Evolutionary conservation across 2,797 vertebrate species (phyloP).

Genomic region (Podarcis lilfordi): DNA sequence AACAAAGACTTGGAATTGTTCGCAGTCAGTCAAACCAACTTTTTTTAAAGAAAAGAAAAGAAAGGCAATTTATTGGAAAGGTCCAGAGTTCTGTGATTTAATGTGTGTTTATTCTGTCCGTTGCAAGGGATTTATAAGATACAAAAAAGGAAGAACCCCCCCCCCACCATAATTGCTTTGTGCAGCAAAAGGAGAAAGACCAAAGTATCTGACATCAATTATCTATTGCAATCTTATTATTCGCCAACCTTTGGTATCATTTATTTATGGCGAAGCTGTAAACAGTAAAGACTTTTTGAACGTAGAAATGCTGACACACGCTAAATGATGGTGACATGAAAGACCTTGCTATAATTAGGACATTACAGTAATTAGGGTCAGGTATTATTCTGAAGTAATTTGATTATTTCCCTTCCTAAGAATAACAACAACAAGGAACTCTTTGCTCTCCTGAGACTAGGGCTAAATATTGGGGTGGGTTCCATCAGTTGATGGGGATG

Average conservation of each 20-base stretch:
- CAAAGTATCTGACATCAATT: neutral
- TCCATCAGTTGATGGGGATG: neutral
- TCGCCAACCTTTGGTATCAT: neutral
- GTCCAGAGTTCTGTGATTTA: neutral
- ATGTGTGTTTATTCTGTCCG: neutral
- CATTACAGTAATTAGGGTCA: constrained; percentile 36
- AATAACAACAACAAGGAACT: constrained; percentile 5
- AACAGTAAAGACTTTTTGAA: neutral
- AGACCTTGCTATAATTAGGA: constrained; percentile 38
- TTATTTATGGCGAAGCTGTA: constrained; percentile 1
- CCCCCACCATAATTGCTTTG: neutral
- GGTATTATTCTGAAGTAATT: constrained; percentile 33
- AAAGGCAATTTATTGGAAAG: neutral
- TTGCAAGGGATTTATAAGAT: neutral
- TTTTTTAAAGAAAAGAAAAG: neutral
- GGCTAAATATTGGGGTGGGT: neutral
- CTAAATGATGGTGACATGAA: neutral
- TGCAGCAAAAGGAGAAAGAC: neutral
- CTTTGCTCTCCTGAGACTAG: neutral
- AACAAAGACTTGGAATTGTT: neutral
- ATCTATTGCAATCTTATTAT: neutral
- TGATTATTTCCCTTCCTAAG: constrained; percentile 31
- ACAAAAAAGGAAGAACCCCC: neutral
- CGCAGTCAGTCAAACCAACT: neutral
- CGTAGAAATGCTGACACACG: constrained; percentile 8